Evolutionary conservation across 2,113 vertebrate species (phyloP), one percentile per base, ranked within the genome.

Genomic region (Lampris megalopsis): DNA sequence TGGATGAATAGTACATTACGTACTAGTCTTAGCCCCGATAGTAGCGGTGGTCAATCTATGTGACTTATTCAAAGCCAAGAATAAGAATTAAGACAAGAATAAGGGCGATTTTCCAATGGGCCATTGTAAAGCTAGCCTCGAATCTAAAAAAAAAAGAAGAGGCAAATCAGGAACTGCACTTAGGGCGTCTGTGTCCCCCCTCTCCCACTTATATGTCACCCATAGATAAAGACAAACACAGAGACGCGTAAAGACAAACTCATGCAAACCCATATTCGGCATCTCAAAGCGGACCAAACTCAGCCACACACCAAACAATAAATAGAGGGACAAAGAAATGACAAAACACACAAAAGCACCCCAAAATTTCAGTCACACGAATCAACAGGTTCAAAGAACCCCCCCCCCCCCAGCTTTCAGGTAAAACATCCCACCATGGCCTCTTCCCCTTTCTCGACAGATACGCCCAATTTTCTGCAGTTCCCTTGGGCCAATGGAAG

Each of bases 261-360:
- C 56, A 42, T 41, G 63, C 60, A 73, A 58, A 50, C 59, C 35
- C 81, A 69, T 40, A 82, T 62, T 86, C 69, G 74, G 49, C 61
- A 65, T 79, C 63, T 68, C 54, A 77, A 79, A 80, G 41, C 41
- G 57, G 49, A 45, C 50, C 68, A 83, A 75, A 74, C 62, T 5
- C 11, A 68, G 62, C 75, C 75, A 45, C 81, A 88, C 81, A 69
- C 50, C 60, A 88, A 67, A 61, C 74, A 90, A 90, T 88, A 92
- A 92, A 90, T 88, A 89, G 53, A 73, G 59, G 63, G 54, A 79
- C 8, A 37, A 57, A 59, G n/a, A 56, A 63, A 49, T 4, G 6
- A 6, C 72, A 62, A 6, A 40, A 54, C 11, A 50, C 2, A 69
- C 73, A 77, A 61, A 59, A 60, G 11, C 8, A 58, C 36, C 48